Percentiles rank a stretch among this genome's conserved stretches.
Conservation (phyloP, 2,113 vertebrate species). For the Myiozetetes cayanensis region DNA sequence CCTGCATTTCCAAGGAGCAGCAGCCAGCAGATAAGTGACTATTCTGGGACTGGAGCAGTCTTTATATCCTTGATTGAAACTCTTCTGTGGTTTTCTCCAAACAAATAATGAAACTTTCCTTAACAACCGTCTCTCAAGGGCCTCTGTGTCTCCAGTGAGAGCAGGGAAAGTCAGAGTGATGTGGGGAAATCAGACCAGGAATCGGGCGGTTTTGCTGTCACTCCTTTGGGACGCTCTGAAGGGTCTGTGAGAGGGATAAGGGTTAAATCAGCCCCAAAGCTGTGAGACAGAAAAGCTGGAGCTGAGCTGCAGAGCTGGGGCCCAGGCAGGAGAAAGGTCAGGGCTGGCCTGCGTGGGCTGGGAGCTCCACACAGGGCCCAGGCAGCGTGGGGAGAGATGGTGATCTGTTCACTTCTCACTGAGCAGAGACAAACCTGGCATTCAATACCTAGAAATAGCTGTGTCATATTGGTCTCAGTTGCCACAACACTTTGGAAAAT, state of each 20-base stretch:
- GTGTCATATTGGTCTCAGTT: neutral
- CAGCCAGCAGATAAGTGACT: slow-evolving; percentile 20
- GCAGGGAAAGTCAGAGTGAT: neutral
- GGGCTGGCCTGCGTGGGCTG: neutral
- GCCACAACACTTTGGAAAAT: neutral
- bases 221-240: neutral
- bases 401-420: neutral
- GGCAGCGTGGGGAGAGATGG: neutral
- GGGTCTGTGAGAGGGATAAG: neutral
- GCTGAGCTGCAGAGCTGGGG: neutral
- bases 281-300: neutral
- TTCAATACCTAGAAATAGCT: rapidly evolving
- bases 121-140: neutral
- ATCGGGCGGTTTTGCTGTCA: rapidly evolving
- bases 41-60: neutral
- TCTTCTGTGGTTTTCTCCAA: neutral
- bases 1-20: neutral
- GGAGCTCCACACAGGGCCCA: neutral
- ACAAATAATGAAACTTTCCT: neutral
- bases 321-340: slow-evolving; percentile 34
- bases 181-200: neutral
- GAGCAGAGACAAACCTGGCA: neutral
- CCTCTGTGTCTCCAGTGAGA: rapidly evolving
- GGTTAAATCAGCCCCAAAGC: neutral
- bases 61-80: neutral